Base-by-base conservation (phyloP, 2,113 vertebrate species). In the Orientallactaga bullata region DNA sequence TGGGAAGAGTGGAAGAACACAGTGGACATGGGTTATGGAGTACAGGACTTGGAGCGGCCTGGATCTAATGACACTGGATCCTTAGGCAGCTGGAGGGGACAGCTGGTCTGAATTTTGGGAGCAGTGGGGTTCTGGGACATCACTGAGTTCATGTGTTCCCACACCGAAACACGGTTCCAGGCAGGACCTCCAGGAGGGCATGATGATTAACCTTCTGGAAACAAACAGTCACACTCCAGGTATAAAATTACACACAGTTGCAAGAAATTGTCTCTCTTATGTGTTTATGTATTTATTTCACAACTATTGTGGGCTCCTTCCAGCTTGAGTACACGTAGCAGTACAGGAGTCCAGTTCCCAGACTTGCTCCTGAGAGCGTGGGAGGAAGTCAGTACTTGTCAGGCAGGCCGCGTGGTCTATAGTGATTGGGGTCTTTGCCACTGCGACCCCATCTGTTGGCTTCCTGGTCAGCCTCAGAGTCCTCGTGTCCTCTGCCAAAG, bases 351-450 rank as follows among this genome's bases (percentile, higher is more conserved):
- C 28, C 79, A 28, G 23, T 17, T 26, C 37, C 10, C 8, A 17
- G 24, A 5, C n/a, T 10, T 23, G 3, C 55, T 17, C 47, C 35
- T 24, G 15, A 68, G 26, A 5, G 65, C 37, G 35, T 20, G 74
- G 6, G 15, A 23, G 58, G 7, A 24, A 60, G 32, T 94, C 90
- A 95, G 88, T 79, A 93, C 32, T 89, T 89, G 4, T 15, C 1
- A 0, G 93, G 66, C 47, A 96, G 77, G 47, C 60, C 60, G 0
- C 0, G 0, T 58, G 95, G 91, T 86, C 93, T 60, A n/a, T 77
- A 95, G 69, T 37, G 28, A 61, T 90, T 77, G 61, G 96, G 94
- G 71, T 93, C 61, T 1, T 93, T 72, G 78, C 94, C 94, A 17
- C 51, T 71, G 28, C 87, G 42, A 35, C 90, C 92, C 96, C 87